Evolutionary conservation across 2,888 invertebrate species (phyloP), one percentile per base, ranked within the genome.

Genomic region (Eilema griseolum): DNA sequence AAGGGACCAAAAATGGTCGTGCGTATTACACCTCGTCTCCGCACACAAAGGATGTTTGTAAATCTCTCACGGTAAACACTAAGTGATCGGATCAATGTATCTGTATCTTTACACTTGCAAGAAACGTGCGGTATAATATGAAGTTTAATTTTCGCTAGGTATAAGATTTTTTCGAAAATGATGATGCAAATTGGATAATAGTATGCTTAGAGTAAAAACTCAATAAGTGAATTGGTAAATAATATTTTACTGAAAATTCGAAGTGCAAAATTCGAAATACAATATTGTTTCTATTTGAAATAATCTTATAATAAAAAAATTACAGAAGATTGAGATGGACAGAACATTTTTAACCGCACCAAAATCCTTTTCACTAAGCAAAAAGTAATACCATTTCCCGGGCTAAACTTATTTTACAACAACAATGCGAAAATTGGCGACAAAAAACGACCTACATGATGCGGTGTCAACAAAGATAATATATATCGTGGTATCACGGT

Each of bases 381-480:
- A 83, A 85, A 82, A 80, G 78, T 82, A 85, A 83, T 81, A 83
- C 78, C 82, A 84, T 85, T 85, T 80, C 78, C 78, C 73, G 67
- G 83, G 75, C 83, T 79, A 86, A 88, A 88, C 88, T 90, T 90
- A 91, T 89, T 89, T 87, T 86, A 84, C 87, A 86, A 85, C 87
- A 89, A 93, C 92, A 92, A 90, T 90, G 88, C 85, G 85, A 88
- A 91, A 89, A 91, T 93, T 90, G 89, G 86, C 84, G 88, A 92
- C 90, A 92, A 93, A 90, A 93, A 93, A 92, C 92, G 92, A 89
- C 90, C 91, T 89, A 90, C 90, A 93, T 90, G 92, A 94, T 91
- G 89, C 87, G 91, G 91, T 92, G 92, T 92, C 93, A 93, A 92
- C 91, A 90, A 88, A 92, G 92, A 93, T 94, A 93, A 94, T 93